These are phyloP conservation scores for Illadopsis cleaveri DNA, from an alignment of 2,113 vertebrate genomes.

Conservation along the genomic window DNA sequence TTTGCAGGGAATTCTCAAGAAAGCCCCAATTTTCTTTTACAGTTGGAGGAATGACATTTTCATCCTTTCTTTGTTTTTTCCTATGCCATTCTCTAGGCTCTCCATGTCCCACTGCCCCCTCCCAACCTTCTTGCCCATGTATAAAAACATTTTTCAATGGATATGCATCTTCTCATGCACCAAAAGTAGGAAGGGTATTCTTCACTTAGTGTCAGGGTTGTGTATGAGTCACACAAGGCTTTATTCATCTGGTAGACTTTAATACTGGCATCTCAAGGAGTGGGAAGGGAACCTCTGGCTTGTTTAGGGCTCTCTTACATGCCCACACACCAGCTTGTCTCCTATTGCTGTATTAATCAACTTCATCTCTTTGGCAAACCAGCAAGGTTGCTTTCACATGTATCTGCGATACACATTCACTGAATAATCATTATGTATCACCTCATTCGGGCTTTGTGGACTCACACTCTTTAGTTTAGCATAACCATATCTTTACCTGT, in stretches of 20 bases:
- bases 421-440: not conserved
- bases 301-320: not conserved
- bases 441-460: not conserved
- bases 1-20: not conserved
- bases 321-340: not conserved
- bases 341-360: not conserved
- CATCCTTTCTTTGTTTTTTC: not conserved
- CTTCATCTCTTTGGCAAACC: not conserved
- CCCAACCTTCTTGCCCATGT: not conserved
- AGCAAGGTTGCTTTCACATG: not conserved
- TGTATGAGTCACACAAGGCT: not conserved
- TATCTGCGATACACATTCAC: not conserved
- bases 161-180: not conserved
- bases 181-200: not conserved
- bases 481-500: not conserved
- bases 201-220: not conserved
- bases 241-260: not conserved
- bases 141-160: not conserved
- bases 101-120: not conserved
- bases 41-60: not conserved
- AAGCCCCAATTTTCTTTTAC: not conserved
- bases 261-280: not conserved
- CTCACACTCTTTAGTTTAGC: not conserved
- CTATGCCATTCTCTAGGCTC: not conserved
- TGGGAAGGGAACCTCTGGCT: not conserved